Conservation (phyloP, 1,140 invertebrate species). For the Mycetomoellerius zeteki region DNA sequence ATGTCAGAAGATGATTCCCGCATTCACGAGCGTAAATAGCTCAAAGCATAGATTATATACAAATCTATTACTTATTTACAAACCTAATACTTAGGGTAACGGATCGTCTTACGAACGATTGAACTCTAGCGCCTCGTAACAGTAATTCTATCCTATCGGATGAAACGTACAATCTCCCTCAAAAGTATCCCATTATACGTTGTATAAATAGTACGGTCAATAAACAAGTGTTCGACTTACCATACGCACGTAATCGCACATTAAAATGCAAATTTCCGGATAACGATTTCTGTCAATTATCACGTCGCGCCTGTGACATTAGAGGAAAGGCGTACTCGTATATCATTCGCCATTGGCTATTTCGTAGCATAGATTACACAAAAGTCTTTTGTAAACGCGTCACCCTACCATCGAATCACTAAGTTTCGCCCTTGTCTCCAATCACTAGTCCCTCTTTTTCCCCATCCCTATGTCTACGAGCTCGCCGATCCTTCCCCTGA, state of each 20-base stretch:
- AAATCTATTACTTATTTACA: too few species aligned
- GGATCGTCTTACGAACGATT: constrained; percentile 48
- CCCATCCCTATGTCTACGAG: neutral
- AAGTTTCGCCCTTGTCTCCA: constrained; percentile 22
- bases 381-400: constrained; percentile 76
- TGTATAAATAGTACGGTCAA: constrained; percentile 45
- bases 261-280: constrained; percentile 26
- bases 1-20: neutral
- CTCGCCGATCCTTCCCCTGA: constrained; percentile 19
- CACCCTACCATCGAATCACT: constrained; percentile 66
- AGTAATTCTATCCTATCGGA: constrained; percentile 41
- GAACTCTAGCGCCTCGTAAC: constrained; percentile 18
- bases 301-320: neutral
- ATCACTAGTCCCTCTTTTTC: constrained; percentile 25
- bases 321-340: neutral
- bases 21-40: neutral
- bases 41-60: neutral
- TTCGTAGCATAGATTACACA: constrained; percentile 82
- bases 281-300: constrained; percentile 32
- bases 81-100: neutral
- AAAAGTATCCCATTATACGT: neutral
- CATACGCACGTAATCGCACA: neutral
- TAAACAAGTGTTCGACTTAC: neutral
- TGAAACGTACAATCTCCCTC: neutral
- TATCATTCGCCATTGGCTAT: constrained; percentile 81